Evolutionary conservation across 2,113 vertebrate genomes (phyloP), one percentile per base, ranked within the genome.

Genomic region (Microcebus tavaratra): DNA sequence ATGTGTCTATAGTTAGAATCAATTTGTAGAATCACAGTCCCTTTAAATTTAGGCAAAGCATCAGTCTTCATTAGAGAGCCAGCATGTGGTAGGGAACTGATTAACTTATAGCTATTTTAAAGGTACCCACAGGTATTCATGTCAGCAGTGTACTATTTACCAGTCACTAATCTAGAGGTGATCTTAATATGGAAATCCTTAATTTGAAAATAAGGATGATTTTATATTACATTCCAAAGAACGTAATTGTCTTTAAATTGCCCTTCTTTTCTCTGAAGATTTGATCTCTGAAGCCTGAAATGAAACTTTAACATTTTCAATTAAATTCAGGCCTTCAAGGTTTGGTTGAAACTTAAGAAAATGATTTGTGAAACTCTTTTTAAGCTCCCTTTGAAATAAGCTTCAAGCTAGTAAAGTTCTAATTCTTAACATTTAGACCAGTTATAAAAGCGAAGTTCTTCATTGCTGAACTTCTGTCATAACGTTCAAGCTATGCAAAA

Each of bases 261-360:
- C 18, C 27, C 42, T 34, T 65, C 42, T 96, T 96, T 96, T 91
- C 95, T 84, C 31, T 65, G 57, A 94, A 88, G 94, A 85, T 25
- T 17, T 78, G 86, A 97, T 61, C 88, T 97, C 81, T 96, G 96
- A 98, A 97, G 39, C 79, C 82, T 98, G 78, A 98, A 98, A 98
- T 96, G 83, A 95, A 98, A 76, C 42, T 59, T 97, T 39, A 97
- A 84, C 89, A 91, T 95, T 97, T 97, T 96, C 97, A 98, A 97
- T 98, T 98, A 98, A 98, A 96, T 95, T 50, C 39, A 95, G 97
- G 27, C 75, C 98, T 96, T 95, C 48, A 95, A 98, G 73, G 18
- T 97, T 98, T 97, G 45, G 70, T 96, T 97, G 79, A 96, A 97
- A 95, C 86, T 90, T 90, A 98, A 97, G 94, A 88, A 97, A 95